These are phyloP conservation scores for Origma solitaria DNA, from an alignment of 2,113 vertebrate species.

Conservation along the genomic window DNA sequence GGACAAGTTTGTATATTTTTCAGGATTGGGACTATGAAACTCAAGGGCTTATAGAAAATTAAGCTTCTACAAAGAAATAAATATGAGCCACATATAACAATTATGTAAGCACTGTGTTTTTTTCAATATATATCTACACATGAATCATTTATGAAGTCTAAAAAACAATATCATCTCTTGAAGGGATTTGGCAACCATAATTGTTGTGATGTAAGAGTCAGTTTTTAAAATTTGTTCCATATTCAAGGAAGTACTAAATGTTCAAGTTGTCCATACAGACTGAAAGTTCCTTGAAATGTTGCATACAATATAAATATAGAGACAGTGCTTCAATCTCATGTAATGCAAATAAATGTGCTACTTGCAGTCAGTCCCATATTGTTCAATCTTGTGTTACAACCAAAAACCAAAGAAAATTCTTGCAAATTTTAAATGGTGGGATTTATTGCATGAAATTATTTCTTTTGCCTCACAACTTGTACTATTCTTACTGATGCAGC, in stretches of 20 bases:
- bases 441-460: neutral
- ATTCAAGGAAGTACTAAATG: neutral
- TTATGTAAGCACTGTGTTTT: neutral
- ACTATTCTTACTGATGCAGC: neutral
- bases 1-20: neutral
- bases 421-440: neutral
- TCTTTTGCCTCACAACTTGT: neutral
- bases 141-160: neutral
- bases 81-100: neutral
- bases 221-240: neutral
- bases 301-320: neutral
- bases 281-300: neutral
- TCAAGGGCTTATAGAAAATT: neutral
- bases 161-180: neutral
- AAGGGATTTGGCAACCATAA: neutral
- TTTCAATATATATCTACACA: neutral
- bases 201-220: neutral
- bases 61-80: neutral
- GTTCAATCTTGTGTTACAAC: neutral
- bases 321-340: neutral
- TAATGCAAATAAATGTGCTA: neutral
- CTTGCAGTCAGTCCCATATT: neutral
- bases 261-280: neutral
- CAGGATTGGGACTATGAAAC: neutral
- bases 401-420: neutral